A percentile compares a stretch with the other conserved stretches of the same genome.
Evolutionary conservation across 2,888 invertebrate genomes (phyloP).

Genomic region (Dicyrtoma fusca): DNA sequence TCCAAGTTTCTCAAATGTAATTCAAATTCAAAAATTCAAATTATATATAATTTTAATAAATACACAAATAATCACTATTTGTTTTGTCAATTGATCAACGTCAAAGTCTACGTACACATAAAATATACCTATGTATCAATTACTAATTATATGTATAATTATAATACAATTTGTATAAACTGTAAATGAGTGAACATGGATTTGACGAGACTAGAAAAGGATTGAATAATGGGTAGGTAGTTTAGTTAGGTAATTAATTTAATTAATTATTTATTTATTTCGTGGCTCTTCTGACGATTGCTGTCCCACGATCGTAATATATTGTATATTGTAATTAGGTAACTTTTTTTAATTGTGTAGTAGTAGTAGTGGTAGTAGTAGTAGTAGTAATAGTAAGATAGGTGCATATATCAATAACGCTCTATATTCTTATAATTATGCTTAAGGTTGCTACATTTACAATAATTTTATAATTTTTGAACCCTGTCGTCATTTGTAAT

Average conservation of each 20-base stretch:
- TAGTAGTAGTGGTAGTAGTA: no score
- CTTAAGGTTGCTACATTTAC: no score
- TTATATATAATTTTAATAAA: no score
- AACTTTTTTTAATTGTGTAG: slow-evolving; percentile 4
- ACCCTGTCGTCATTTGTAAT: slow-evolving; percentile 19
- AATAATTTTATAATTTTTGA: neutral
- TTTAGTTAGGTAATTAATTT: neutral
- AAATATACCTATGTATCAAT: no score
- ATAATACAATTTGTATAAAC: neutral
- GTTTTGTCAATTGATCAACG: no score
- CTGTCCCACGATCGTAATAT: no score
- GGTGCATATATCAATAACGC: no score
- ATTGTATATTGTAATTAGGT: slow-evolving; percentile 3
- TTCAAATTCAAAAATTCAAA: slow-evolving; percentile 2
- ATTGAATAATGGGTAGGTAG: slow-evolving; percentile 16
- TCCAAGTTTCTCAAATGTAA: neutral
- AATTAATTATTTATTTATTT: neutral
- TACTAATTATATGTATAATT: slow-evolving; percentile 9
- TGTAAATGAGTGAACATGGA: slow-evolving; percentile 8
- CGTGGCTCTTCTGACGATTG: no score
- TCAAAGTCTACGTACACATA: no score
- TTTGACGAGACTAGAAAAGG: slow-evolving; percentile 34
- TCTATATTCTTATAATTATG: no score
- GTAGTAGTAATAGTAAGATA: neutral
- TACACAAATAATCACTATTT: no score